Base-by-base conservation (phyloP, 2,888 invertebrate species). In the Frankliniella fusca region DNA sequence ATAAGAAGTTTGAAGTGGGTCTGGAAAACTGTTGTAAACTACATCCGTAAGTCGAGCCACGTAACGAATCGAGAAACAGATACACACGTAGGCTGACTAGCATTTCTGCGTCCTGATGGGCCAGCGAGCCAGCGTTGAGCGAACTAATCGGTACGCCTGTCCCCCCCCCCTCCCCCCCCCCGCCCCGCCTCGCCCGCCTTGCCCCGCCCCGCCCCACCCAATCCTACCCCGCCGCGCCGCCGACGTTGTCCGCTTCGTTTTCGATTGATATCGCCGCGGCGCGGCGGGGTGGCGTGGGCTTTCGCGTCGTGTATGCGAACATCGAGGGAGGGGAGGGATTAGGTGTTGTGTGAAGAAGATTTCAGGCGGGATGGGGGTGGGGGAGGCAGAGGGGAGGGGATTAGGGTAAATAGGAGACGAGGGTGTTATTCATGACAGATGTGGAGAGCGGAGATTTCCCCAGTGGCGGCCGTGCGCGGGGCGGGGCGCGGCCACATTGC, bases 271-370 rank as follows among this genome's bases (percentile, higher is more conserved):
- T 76, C 70, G 70, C 15, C 54, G 15, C 20, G 11, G 54, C 18
- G 54, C 20, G 15, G 3, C 54, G 20, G 0, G 0, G 20, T 15
- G 10, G 54, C 18, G 54, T 20, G 18, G 20, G 70, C 27, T 23
- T 76, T 27, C 12, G 70, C 27, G 70, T 76, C 70, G 70, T 76
- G 70, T 76, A 76, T 76, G 27, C 27, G 70, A 76, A 11, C 15
- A 20, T 12, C 20, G 10, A 20, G 54, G 54, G 54, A 50, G 65
- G 23, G 65, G 65, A 27, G 70, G 27, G 70, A 76, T 76, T 76
- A 76, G 70, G 70, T 76, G 70, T 76, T 76, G 70, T 76, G 70
- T 76, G 70, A 76, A 76, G 70, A 76, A 76, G 70, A 23, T 76
- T 76, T 76, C 70, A 27, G 61, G 20, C 61, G 61, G 61, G 7